Conservation (phyloP, 2,113 vertebrate species). For the Fulica atra region DNA sequence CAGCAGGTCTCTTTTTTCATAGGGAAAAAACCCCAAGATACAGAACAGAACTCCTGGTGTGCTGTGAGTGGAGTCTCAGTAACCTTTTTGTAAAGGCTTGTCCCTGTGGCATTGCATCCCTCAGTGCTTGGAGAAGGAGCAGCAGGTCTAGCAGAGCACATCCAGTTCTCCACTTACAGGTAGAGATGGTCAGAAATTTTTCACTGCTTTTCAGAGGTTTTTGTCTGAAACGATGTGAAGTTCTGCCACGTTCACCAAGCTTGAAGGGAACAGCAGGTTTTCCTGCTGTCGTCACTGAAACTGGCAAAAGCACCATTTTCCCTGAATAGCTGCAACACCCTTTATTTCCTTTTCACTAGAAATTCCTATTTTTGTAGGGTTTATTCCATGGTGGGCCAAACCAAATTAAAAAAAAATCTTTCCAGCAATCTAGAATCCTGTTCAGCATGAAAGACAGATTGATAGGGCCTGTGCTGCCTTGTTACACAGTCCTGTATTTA, state of each 20-base stretch:
- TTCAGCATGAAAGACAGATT: background rate
- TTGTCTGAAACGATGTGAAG: background rate
- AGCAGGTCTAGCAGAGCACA: background rate
- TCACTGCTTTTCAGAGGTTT: background rate
- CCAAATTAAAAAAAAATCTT: background rate
- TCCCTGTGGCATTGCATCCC: background rate
- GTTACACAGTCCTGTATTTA: background rate
- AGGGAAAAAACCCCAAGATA: background rate
- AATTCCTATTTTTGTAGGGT: background rate
- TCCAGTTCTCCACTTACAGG: background rate
- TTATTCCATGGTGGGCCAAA: background rate
- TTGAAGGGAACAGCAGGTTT: background rate
- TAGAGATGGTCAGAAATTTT: background rate
- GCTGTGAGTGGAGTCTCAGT: background rate
- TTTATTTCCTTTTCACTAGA: slow-evolving; percentile 25
- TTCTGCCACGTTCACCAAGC: background rate
- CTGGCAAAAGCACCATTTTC: background rate
- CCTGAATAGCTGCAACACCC: background rate
- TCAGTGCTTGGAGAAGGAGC: background rate
- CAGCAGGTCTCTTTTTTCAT: background rate
- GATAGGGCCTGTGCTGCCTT: background rate
- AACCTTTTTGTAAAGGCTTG: background rate
- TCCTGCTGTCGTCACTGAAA: background rate
- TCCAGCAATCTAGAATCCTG: background rate
- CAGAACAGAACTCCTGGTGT: background rate